Percentiles rank a stretch among this genome's conserved stretches.
These are phyloP conservation scores for Eospalax fontanierii DNA, from an alignment of 2,797 vertebrate genomes.

Conservation along the genomic window DNA sequence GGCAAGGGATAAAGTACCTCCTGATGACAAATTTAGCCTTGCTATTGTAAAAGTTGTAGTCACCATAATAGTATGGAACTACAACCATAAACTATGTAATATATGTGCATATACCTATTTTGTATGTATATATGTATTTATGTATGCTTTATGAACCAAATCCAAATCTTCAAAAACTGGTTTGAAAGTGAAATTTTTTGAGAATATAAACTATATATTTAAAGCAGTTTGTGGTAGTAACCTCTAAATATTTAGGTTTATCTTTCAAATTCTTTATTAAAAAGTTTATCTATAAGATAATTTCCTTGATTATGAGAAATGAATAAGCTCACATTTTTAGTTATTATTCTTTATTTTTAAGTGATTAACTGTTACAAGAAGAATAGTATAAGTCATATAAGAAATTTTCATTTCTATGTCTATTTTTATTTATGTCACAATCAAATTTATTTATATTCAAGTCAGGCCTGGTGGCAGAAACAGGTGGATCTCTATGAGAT, in stretches of 20 bases:
- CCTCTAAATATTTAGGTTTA: constrained; percentile 42
- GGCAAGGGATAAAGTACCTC: background rate
- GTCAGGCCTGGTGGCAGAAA: no score
- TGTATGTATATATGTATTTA: background rate
- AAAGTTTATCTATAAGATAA: background rate
- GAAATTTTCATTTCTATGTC: background rate
- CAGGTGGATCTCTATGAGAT: no score
- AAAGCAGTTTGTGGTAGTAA: background rate
- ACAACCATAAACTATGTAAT: background rate
- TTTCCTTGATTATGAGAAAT: constrained; percentile 10
- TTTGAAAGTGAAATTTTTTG: constrained; percentile 46
- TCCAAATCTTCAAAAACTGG: background rate
- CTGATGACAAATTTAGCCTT: background rate
- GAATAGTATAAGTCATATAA: background rate
- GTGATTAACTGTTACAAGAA: constrained; percentile 29
- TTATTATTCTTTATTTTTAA: constrained; percentile 35
- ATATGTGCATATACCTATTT: no score
- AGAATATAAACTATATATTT: background rate
- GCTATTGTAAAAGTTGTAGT: background rate
- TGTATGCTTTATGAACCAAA: background rate
- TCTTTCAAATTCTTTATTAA: background rate
- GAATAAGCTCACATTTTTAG: background rate
- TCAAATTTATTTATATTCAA: background rate
- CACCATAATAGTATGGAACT: background rate
- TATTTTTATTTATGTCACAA: background rate